phyloP scores from a whole-genome alignment of 30 jellyfish, hydroid and myxozoan species.

The Calvadosia cruxmelitensis region DNA sequence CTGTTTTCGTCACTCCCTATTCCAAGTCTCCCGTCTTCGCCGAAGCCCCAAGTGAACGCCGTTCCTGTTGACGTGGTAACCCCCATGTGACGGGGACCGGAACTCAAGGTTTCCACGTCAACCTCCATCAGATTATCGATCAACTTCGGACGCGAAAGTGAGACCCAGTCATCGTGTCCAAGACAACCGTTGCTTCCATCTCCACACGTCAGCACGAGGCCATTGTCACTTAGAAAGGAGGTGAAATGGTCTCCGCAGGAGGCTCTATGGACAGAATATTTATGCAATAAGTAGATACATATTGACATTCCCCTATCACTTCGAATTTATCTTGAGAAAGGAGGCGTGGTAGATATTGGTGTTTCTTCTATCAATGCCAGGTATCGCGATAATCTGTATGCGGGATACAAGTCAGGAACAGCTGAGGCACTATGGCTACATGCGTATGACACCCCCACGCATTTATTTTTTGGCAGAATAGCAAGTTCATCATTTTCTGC shows the following conservation, averaged over 20 bases:
- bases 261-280: constrained; percentile 51
- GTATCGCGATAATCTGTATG: too few species aligned
- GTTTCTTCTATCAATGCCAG: too few species aligned
- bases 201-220: constrained; percentile 83
- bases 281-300: too few species aligned
- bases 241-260: constrained; percentile 82
- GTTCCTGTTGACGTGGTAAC: constrained; percentile 72
- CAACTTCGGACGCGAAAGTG: constrained; percentile 49
- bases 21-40: constrained; percentile 85
- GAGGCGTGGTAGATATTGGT: too few species aligned
- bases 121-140: constrained; percentile 62
- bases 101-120: constrained; percentile 54
- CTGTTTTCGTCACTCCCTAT: constrained; percentile 51
- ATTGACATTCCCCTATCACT: too few species aligned
- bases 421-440: too few species aligned
- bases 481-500: too few species aligned
- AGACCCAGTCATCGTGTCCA: constrained; percentile 81
- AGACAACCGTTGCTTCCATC: constrained; percentile 83
- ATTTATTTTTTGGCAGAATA: too few species aligned
- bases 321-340: too few species aligned
- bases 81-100: constrained; percentile 73
- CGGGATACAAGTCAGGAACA: too few species aligned
- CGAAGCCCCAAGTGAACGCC: constrained; percentile 90
- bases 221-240: constrained; percentile 80
- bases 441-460: too few species aligned